phyloP scores from a whole-genome alignment of 2,113 vertebrate species.

The Oncorhynchus clarkii region DNA sequence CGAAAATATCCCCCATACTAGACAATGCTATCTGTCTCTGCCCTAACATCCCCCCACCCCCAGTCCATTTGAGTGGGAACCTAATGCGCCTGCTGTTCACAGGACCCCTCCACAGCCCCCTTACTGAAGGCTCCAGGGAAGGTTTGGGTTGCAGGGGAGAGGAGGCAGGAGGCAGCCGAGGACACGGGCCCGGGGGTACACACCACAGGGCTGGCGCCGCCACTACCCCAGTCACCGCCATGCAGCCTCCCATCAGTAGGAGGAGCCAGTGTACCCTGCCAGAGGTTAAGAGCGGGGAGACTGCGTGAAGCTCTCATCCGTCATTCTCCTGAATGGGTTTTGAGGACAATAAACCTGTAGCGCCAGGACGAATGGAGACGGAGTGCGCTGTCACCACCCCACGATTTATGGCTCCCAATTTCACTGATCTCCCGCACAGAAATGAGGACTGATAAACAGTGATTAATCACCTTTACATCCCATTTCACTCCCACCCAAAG shows the following conservation, averaged over 20 bases:
- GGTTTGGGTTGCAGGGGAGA: conserved; percentile 56
- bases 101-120: conserved; percentile 8
- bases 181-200: background rate
- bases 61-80: conserved; percentile 41
- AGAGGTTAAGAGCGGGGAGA: conserved; percentile 11
- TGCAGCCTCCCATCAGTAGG: background rate
- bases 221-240: background rate
- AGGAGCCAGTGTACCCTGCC: conserved; percentile 7
- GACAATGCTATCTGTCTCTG: conserved; percentile 41
- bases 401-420: conserved; percentile 81
- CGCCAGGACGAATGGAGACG: conserved; percentile 80
- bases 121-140: conserved; percentile 9
- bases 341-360: conserved; percentile 84
- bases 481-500: conserved; percentile 69
- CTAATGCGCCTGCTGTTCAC: conserved; percentile 22
- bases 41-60: conserved; percentile 31
- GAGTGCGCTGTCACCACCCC: conserved; percentile 75
- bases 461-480: conserved; percentile 81
- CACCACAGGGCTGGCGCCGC: background rate
- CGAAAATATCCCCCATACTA: background rate
- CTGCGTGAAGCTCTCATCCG: conserved; percentile 71
- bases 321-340: conserved; percentile 82
- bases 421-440: conserved; percentile 80
- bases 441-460: conserved; percentile 82
- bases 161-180: background rate